Base-by-base conservation (phyloP, 2,888 invertebrate genomes). In the Melieria omissa region DNA sequence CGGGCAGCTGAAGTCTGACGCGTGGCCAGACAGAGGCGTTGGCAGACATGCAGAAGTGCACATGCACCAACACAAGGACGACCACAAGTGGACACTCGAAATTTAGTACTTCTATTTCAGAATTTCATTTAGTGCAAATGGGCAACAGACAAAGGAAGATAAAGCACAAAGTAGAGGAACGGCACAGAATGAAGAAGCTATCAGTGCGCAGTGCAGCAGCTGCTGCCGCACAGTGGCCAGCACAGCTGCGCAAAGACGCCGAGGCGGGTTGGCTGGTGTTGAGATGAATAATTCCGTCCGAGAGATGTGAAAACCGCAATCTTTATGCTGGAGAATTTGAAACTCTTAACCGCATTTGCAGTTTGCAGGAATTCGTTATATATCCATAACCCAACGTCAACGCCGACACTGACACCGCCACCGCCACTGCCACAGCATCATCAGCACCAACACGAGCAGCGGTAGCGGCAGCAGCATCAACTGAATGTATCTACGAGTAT, bases 311-410 rank as follows among this genome's bases (percentile, higher is more conserved):
- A 61, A 63, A 67, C 67, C 72, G 14, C 72, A 68, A 68, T 67
- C 67, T 67, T 52, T 52, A 49, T 67, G 72, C 63, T 58, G 64
- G 42, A 61, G 68, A 61, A 68, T 69, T 54, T 58, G 61, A 41
- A 54, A 14, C 42, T 63, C 55, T 42, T 54, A 47, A 65, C 72
- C 61, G 60, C 68, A 68, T 62, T 58, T 49, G 16, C 57, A 49
- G 57, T 14, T 6, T 52, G 65, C 66, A 52, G 44, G 46, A 71
- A 47, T 29, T 57, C 42, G 7, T 12, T 46, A 54, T 46, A 54
- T 61, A 72, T 58, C 47, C 70, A 58, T 64, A 60, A 49, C 63
- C 67, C 47, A 44, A 44, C 55, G 60, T 61, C 61, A 49, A 52
- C 62, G 66, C 29, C 58, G 58, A 60, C 44, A 52, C 49, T 44